A percentile compares a stretch with the other conserved stretches of the same genome.
These are phyloP conservation scores for Coboldia fuscipes DNA, from an alignment of 1,140 invertebrate genomes.

Conservation along the genomic window DNA sequence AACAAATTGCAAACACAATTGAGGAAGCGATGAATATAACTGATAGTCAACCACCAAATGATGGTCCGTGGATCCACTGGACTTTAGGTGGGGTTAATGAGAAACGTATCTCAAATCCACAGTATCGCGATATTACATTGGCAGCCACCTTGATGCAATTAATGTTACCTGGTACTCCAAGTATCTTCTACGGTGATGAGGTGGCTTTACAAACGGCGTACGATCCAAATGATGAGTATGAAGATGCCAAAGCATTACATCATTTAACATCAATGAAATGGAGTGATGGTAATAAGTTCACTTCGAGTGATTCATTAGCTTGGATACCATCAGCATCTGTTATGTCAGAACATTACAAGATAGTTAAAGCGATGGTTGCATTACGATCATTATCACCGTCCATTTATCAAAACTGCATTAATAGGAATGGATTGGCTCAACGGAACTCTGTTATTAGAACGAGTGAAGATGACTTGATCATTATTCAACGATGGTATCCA, in stretches of 20 bases:
- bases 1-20: slow-evolving; percentile 30
- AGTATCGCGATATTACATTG: slow-evolving; percentile 32
- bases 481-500: slow-evolving; percentile 54
- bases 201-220: slow-evolving; percentile 28
- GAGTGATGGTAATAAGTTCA: slow-evolving; percentile 22
- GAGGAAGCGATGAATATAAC: slow-evolving; percentile 23
- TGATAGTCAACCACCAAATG: slow-evolving; percentile 20
- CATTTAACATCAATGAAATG: slow-evolving; percentile 43
- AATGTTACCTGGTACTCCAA: slow-evolving; percentile 56
- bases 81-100: slow-evolving; percentile 37
- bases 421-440: slow-evolving; percentile 32
- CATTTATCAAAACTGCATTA: slow-evolving; percentile 42
- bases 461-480: slow-evolving; percentile 35
- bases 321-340: slow-evolving; percentile 30
- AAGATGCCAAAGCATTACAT: slow-evolving; percentile 35
- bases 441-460: slow-evolving; percentile 42
- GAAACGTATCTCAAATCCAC: slow-evolving; percentile 29
- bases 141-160: slow-evolving; percentile 42
- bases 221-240: slow-evolving; percentile 29
- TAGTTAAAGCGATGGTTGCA: slow-evolving; percentile 29
- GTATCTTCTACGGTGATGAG: slow-evolving; percentile 66
- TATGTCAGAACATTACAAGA: slow-evolving; percentile 24
- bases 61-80: slow-evolving; percentile 52
- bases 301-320: slow-evolving; percentile 23
- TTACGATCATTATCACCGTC: slow-evolving; percentile 35